A percentile compares a stretch with the other conserved stretches of the same genome.
Evolutionary conservation across 2,113 vertebrate species (phyloP).

Genomic region (Mobula hypostoma): DNA sequence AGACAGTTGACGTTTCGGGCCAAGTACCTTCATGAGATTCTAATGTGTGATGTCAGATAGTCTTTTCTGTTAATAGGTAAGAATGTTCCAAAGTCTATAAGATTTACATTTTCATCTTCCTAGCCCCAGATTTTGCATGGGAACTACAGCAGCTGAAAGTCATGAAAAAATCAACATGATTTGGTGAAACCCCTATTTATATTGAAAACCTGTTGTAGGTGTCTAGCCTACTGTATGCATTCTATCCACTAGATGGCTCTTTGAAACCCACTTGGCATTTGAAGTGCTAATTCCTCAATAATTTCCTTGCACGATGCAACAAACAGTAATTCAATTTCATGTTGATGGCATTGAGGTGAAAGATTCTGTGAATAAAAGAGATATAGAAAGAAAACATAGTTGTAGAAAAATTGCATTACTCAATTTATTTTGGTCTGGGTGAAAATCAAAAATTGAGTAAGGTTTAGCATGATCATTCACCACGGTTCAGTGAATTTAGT

Average conservation of each 20-base stretch:
- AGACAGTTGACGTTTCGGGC: too few species aligned
- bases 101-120: neutral
- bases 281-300: neutral
- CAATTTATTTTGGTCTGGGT: too few species aligned
- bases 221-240: neutral
- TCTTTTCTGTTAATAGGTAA: neutral
- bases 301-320: neutral
- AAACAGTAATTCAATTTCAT: neutral
- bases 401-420: neutral
- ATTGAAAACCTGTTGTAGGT: too few species aligned
- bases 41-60: too few species aligned
- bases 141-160: neutral
- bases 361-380: neutral
- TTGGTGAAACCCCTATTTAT: slow-evolving; percentile 2
- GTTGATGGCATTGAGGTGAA: neutral
- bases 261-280: neutral
- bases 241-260: slow-evolving; percentile 16
- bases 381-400: neutral
- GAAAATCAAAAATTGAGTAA: neutral
- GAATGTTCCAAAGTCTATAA: neutral
- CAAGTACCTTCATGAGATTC: too few species aligned
- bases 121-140: neutral
- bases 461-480: neutral
- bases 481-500: neutral
- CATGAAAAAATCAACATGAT: neutral